phyloP scores from a whole-genome alignment of 2,888 invertebrate genomes.

The Coelinius sp. region DNA sequence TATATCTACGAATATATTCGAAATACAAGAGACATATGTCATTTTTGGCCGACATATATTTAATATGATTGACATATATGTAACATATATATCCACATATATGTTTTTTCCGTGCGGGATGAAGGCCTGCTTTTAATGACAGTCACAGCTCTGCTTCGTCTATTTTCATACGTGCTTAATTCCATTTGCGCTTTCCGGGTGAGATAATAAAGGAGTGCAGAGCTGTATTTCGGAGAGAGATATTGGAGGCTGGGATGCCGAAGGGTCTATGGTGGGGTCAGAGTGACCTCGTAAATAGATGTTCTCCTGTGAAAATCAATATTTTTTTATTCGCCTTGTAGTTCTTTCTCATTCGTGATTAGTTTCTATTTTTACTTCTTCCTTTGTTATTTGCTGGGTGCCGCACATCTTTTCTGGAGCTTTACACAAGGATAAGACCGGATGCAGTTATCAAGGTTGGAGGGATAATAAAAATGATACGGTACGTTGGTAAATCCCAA shows the following conservation, averaged over 20 bases:
- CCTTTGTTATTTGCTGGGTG: not conserved
- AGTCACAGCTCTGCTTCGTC: too few relatives aligned
- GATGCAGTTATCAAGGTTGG: constrained; percentile 60
- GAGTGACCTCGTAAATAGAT: not conserved
- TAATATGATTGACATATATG: too few relatives aligned
- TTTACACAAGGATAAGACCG: constrained; percentile 60
- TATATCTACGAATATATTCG: too few relatives aligned
- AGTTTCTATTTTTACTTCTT: not conserved
- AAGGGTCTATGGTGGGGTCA: not conserved
- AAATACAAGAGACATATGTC: too few relatives aligned
- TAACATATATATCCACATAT: too few relatives aligned
- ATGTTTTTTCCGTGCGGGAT: too few relatives aligned
- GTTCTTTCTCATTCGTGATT: not conserved
- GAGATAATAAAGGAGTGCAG: not conserved
- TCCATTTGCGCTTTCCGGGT: not conserved
- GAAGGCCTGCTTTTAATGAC: too few relatives aligned
- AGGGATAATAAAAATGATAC: constrained; percentile 46
- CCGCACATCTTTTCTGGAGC: constrained; percentile 38
- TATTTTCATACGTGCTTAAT: too few relatives aligned
- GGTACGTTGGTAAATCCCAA: constrained; percentile 22
- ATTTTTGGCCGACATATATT: too few relatives aligned
- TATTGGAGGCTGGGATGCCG: not conserved
- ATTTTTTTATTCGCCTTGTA: not conserved
- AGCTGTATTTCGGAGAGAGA: too few relatives aligned
- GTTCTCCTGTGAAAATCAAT: not conserved